These are phyloP conservation scores for Teinopalpus imperialis DNA, from an alignment of 2,888 invertebrate species.

Conservation along the genomic window DNA sequence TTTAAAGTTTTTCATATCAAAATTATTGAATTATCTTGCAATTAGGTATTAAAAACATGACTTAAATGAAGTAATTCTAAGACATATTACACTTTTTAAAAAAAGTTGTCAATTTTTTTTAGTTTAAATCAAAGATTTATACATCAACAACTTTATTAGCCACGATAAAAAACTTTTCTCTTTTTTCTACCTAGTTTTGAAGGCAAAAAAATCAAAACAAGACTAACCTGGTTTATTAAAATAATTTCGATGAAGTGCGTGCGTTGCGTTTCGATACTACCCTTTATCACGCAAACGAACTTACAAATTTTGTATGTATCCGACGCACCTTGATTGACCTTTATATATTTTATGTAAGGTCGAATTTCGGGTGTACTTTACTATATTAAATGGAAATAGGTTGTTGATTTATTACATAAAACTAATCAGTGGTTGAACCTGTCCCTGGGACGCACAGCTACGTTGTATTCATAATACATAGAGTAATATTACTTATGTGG, in stretches of 20 bases:
- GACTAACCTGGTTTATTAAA: conserved; percentile 75
- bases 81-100: no score
- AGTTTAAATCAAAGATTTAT: conserved; percentile 25
- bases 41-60: no score
- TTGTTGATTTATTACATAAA: conserved; percentile 36
- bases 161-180: conserved; percentile 27
- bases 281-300: conserved; percentile 57
- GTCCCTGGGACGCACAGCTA: conserved; percentile 61
- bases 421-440: conserved; percentile 67
- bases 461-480: conserved; percentile 58
- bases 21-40: no score
- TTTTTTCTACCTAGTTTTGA: conserved; percentile 32
- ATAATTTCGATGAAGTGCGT: conserved; percentile 77
- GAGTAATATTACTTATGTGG: conserved; percentile 53
- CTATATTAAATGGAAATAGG: conserved; percentile 23
- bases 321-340: conserved; percentile 31
- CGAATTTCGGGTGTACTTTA: not conserved
- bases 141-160: conserved; percentile 24
- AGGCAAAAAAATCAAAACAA: conserved; percentile 54
- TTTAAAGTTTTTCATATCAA: no score
- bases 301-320: conserved; percentile 44
- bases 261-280: conserved; percentile 65
- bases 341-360: conserved; percentile 23
- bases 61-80: no score
- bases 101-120: no score